phyloP scores from a whole-genome alignment of 2,113 vertebrate species.

The Heloderma charlesbogerti region DNA sequence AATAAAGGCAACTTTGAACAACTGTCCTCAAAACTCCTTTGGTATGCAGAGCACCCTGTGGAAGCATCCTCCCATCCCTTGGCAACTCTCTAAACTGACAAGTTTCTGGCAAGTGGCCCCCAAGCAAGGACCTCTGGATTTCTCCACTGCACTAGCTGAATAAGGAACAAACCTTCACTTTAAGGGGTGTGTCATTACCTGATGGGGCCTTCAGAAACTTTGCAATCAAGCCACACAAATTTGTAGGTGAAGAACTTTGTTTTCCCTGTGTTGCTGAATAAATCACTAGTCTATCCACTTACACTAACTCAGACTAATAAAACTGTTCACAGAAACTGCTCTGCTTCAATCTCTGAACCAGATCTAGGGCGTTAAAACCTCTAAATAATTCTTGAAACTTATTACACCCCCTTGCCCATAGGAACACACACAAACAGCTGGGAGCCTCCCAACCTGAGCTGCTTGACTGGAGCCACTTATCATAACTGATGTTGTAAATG shows the following conservation, averaged over 20 bases:
- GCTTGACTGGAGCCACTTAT: constrained; percentile 17
- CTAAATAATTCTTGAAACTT: constrained; percentile 31
- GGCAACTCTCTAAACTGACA: neutral
- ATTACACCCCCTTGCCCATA: neutral
- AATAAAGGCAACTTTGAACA: neutral
- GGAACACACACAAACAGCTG: constrained; percentile 5
- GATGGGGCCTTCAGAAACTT: neutral
- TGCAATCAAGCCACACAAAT: neutral
- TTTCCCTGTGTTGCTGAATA: constrained; percentile 4
- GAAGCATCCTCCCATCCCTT: neutral
- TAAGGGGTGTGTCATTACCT: neutral
- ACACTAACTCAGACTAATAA: constrained; percentile 5
- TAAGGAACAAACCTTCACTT: neutral
- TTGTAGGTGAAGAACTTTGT: neutral
- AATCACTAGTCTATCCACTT: constrained; percentile 15
- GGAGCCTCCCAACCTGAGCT: constrained; percentile 20
- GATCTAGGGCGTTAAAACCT: constrained; percentile 13
- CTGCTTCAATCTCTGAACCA: constrained; percentile 15
- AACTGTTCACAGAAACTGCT: constrained; percentile 18
- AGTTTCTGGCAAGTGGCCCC: neutral
- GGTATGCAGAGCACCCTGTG: neutral
- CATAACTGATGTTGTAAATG: constrained; percentile 12
- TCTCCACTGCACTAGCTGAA: neutral
- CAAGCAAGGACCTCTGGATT: neutral
- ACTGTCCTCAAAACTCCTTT: neutral